Base-by-base conservation (phyloP, 2,797 vertebrate genomes). In the Halcyon chelicuti region DNA sequence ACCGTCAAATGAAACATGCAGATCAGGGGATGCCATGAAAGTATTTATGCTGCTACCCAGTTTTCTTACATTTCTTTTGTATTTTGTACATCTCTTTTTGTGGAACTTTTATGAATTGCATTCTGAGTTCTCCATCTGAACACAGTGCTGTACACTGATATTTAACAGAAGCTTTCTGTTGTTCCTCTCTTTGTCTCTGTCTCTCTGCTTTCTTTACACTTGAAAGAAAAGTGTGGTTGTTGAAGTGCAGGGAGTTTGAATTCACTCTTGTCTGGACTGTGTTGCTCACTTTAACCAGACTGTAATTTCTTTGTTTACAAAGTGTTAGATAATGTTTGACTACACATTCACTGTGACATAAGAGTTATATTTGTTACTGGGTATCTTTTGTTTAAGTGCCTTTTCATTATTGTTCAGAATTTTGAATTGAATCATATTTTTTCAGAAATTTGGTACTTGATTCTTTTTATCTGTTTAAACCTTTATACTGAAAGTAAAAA, bases 401-500 rank as follows among this genome's bases (percentile, higher is more conserved):
- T 97, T 95, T 96, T 96, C 62, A 28, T 78, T 82, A 61, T 71
- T 95, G 62, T 17, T 95, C 25, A 12, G 37, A 83, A 57, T 81
- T 86, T 96, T 95, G 57, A 97, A 96, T 60, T 28, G 71, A 78
- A 85, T 93, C 20, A 1, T 97, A 84, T 97, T 97, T 97, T 95
- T 91, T 76, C 87, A 86, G 94, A 93, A 60, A 84, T 65, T 73
- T 91, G 44, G 18, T 92, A 90, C 82, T 88, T 88, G 31, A 70
- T 83, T 97, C 77, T 97, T 84, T 97, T 75, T 97, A 93, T 93
- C 92, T 91, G 94, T 90, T 86, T 93, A 95, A 94, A 88, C 65
- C 55, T 87, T 94, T 93, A 35, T 89, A 90, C 75, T 90, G 47
- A 95, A 92, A 79, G 65, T 88, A 80, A 88, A 80, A 51, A 42